Evolutionary conservation across 2,113 vertebrate genomes (phyloP).

Genomic region (Thamnaconus septentrionalis): DNA sequence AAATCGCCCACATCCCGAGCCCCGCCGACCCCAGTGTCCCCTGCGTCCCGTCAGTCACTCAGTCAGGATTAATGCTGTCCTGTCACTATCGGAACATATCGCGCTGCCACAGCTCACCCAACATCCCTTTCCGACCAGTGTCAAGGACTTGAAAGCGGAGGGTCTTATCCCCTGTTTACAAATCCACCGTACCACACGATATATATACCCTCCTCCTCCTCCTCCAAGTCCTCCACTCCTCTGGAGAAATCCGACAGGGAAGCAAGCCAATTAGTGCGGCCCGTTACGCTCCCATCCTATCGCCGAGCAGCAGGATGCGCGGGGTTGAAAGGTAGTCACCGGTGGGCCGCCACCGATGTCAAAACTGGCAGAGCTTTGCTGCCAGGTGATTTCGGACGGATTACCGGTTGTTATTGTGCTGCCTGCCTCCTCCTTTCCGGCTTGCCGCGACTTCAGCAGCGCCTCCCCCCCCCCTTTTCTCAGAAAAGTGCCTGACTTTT

Average conservation of each 20-base stretch:
- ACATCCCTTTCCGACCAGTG: constrained; percentile 23
- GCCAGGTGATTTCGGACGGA: constrained; percentile 42
- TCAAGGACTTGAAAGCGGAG: constrained; percentile 42
- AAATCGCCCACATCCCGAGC: constrained; percentile 23
- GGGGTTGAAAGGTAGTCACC: constrained; percentile 47
- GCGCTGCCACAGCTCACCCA: constrained; percentile 3
- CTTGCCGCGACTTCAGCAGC: neutral
- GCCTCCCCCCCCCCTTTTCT: constrained; percentile 1
- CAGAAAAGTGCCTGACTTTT: too few relatives aligned
- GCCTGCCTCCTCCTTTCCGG: constrained; percentile 8
- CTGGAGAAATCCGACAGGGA: constrained; percentile 60
- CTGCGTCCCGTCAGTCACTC: constrained; percentile 26
- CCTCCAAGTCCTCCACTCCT: constrained; percentile 3
- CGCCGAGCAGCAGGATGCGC: constrained; percentile 44
- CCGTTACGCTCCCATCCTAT: constrained; percentile 64
- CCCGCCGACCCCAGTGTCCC: constrained; percentile 8
- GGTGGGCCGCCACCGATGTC: constrained; percentile 48
- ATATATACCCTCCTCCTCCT: constrained; percentile 17
- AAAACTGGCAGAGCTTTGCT: constrained; percentile 17
- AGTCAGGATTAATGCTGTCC: constrained; percentile 34
- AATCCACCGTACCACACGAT: constrained; percentile 44
- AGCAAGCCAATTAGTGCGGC: constrained; percentile 67
- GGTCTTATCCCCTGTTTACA: constrained; percentile 64
- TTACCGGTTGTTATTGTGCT: constrained; percentile 19
- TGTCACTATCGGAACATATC: constrained; percentile 8